Base-by-base conservation (phyloP, 2,888 invertebrate species). In the Dorcus parallelipipedus region DNA sequence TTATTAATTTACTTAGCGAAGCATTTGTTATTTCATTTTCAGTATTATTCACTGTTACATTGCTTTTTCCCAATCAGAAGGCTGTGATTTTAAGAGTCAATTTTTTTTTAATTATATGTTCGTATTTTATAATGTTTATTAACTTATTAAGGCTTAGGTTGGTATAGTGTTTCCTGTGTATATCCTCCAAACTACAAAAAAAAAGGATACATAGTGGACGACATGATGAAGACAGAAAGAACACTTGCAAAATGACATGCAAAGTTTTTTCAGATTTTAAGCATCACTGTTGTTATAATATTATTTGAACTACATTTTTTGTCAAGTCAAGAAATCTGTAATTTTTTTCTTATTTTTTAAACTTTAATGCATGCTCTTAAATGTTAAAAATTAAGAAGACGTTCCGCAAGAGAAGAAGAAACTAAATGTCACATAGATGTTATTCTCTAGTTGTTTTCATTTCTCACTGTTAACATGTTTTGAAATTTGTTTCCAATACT, bases 1-100 rank as follows among this genome's bases (percentile, higher is more conserved):
- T 40, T 9, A 10, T 50, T 10, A 20, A 33, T 54, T 45, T 47
- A 23, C 9, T 41, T 52, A 8, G 17, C 41, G 17, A 17, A 40
- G 52, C 20, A 52, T 40, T 51, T 41, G 14, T 43, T 52, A 48
- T 39, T 48, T 47, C 47, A 53, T 10, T 52, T 43, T 45, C 14
- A 14, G 42, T 38, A 52, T 52, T 40, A n/a, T 48, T 10, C 40
- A 50, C n/a, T 50, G 38, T 38, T 38, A 17, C 43, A 41, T 8
- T 33, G 26, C 26, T 33, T 45, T 45, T 48, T 39, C 49, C 45
- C 38, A 38, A 43, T 43, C 40, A 7, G 51, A 51, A 39, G 51
- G 40, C 56, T 56, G 51, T 51, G 51, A 56, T 51, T 56, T 51
- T 17, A 42, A 17, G 20, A n/a, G 40, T 10, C 40, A 49, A 42